Conservation (phyloP, 2,113 vertebrate species). For the Albula glossodonta region DNA sequence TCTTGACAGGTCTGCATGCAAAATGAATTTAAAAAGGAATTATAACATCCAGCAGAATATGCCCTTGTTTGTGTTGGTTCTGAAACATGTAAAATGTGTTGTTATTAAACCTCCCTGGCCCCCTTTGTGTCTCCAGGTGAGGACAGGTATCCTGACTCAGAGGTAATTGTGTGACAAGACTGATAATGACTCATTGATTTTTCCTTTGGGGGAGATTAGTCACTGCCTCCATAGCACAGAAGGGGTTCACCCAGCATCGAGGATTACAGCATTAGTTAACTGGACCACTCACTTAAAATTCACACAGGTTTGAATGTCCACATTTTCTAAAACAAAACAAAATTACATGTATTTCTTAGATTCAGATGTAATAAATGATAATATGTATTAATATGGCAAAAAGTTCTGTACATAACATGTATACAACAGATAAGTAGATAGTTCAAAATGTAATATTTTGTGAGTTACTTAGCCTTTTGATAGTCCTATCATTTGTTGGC, state of each 20-base stretch:
- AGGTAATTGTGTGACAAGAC: not conserved
- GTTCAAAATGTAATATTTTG: too few relatives aligned
- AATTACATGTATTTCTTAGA: too few relatives aligned
- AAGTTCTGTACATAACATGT: too few relatives aligned
- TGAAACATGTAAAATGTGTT: not conserved
- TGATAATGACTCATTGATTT: not conserved
- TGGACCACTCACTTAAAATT: not conserved
- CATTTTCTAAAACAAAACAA: too few relatives aligned
- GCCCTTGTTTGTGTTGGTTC: not conserved
- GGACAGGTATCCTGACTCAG: not conserved
- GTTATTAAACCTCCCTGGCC: not conserved
- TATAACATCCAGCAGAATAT: not conserved
- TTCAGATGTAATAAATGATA: too few relatives aligned
- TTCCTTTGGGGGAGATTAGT: not conserved
- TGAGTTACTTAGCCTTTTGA: too few relatives aligned
- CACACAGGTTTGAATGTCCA: not conserved
- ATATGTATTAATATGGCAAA: too few relatives aligned
- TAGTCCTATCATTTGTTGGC: too few relatives aligned
- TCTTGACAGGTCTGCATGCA: not conserved
- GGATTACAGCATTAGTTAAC: not conserved
- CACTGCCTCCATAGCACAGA: not conserved
- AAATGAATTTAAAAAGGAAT: not conserved
- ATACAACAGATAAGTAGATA: too few relatives aligned
- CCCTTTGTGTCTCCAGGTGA: not conserved
- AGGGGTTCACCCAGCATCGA: not conserved